Base-by-base conservation (phyloP, 2,888 invertebrate genomes). In the Phymatocera aterrima region DNA sequence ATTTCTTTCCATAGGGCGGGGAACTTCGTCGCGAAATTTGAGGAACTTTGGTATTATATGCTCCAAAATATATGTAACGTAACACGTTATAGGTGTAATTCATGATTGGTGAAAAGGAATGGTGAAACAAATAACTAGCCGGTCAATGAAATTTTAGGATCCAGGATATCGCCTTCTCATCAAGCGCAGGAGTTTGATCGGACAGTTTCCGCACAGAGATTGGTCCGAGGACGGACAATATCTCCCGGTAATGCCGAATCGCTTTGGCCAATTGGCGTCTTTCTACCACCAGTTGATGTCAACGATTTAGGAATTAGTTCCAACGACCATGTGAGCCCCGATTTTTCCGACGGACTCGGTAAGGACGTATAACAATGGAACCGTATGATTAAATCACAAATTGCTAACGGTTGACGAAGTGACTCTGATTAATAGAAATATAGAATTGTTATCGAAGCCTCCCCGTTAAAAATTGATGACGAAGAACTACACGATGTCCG, bases 251-350 rank as follows among this genome's bases (percentile, higher is more conserved):
- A 93, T 78, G 92, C 92, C 0, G 93, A 93, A 83, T 91, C 92
- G 0, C 86, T 93, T 43, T 93, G 93, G 93, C 93, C 93, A 0
- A 91, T 92, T 70, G 93, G 93, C 0, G 88, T 93, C 43, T 93
- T 92, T 83, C 82, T 93, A 75, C 92, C 93, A 3, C 92, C 93
- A 0, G 80, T 91, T 18, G 85, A 86, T 68, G 87, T 91, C 86
- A 81, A 91, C 24, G 85, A 92, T 60, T 88, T 91, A 34, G 84
- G 89, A 15, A 91, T 91, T 72, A 86, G 88, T 78, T 87, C 88
- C 5, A 88, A 88, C 2, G 90, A 91, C 79, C 91, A 92, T 70
- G 79, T 81, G 12, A 88, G 90, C 1, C 91, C 91, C 0, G 90
- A 91, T 83, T 91, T 90, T 78, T 89, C 90, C 77, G 88, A 91